Evolutionary conservation across 2,888 invertebrate genomes (phyloP).

Genomic region (Nomada ferruginata): DNA sequence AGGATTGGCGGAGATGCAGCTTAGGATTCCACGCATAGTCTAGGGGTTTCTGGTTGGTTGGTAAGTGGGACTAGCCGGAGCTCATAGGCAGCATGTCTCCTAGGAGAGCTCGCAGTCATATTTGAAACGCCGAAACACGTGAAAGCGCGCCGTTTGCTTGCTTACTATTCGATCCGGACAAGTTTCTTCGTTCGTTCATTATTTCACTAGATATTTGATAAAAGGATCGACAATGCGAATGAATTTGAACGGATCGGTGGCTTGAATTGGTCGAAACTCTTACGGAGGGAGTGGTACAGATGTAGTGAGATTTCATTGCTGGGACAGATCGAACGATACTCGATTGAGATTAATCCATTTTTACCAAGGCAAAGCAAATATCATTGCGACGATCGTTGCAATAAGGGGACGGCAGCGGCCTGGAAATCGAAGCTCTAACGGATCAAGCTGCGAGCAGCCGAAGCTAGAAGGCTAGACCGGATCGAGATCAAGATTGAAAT

Average conservation of each 20-base stretch:
- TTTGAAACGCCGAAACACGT: conserved; percentile 79
- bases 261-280: neutral
- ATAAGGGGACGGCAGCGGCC: too few species aligned
- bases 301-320: neutral
- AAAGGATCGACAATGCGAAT: conserved; percentile 5
- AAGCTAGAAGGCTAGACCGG: conserved; percentile 26
- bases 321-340: too few species aligned
- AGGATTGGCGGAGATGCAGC: conserved; percentile 79
- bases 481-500: conserved; percentile 47
- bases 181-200: neutral
- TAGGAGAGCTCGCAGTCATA: conserved; percentile 83
- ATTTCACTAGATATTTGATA: neutral
- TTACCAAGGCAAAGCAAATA: too few species aligned
- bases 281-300: neutral
- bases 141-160: conserved; percentile 60
- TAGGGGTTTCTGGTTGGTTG: conserved; percentile 82
- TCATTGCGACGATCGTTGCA: neutral
- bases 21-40: conserved; percentile 81
- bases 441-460: conserved; percentile 6
- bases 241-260: neutral
- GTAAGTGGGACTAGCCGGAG: conserved; percentile 84
- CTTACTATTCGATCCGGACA: neutral
- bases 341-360: too few species aligned
- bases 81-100: conserved; percentile 83
- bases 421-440: neutral